A percentile compares a stretch with the other conserved stretches of the same genome.
phyloP scores from a whole-genome alignment of 2,113 vertebrate species.

The Lipophrys pholis region DNA sequence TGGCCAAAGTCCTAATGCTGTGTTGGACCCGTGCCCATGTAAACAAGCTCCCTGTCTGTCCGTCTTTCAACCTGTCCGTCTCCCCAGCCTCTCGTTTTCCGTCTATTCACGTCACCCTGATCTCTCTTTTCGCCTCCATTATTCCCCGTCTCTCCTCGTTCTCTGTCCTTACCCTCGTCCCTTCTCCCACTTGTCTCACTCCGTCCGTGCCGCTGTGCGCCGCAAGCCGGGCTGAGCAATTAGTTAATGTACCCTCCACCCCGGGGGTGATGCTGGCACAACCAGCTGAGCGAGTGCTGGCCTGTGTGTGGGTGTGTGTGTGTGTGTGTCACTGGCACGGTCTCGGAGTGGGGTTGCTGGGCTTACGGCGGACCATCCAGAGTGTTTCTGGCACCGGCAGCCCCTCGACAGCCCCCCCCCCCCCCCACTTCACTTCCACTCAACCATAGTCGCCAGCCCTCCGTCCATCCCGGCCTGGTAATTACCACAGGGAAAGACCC shows the following conservation, averaged over 20 bases:
- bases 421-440: conserved; percentile 49
- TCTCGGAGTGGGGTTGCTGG: conserved; percentile 45
- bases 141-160: conserved; percentile 16
- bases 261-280: conserved; percentile 65
- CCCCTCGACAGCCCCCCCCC: conserved; percentile 54
- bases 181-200: conserved; percentile 34
- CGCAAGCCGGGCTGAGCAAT: conserved; percentile 71
- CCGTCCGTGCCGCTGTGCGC: conserved; percentile 50
- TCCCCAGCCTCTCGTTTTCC: conserved; percentile 16
- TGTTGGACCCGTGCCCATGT: conserved; percentile 57
- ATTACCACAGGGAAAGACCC: conserved; percentile 49
- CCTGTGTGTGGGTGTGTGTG: conserved; percentile 21
- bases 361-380: conserved; percentile 43
- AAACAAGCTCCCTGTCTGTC: conserved; percentile 58
- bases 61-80: conserved; percentile 31
- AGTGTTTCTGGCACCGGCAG: conserved; percentile 61
- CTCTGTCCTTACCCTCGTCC: conserved; percentile 24
- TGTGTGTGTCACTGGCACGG: conserved; percentile 55
- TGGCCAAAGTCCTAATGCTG: conserved; percentile 60
- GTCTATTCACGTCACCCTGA: conserved; percentile 41
- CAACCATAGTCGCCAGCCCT: conserved; percentile 40
- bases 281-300: conserved; percentile 21
- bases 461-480: conserved; percentile 64
- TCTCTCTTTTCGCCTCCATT: conserved; percentile 39
- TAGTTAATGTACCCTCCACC: conserved; percentile 76